Conservation (phyloP, 2,113 vertebrate genomes). For the Paratilapia polleni region DNA sequence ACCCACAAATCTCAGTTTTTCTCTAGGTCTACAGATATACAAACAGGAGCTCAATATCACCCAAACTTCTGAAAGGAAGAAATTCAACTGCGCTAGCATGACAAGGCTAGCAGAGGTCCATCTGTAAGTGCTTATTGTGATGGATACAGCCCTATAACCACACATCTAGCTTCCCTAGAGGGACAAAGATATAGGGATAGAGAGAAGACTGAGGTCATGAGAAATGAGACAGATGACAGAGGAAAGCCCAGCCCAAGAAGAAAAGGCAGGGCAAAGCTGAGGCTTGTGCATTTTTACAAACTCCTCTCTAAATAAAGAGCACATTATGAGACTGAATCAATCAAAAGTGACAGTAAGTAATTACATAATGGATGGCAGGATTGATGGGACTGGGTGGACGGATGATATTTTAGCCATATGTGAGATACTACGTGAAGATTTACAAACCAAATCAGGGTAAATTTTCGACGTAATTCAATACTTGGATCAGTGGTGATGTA, state of each 20-base stretch:
- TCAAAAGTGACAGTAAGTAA: slow-evolving; percentile 17
- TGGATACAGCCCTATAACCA: slow-evolving; percentile 69
- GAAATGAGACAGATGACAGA: slow-evolving; percentile 75
- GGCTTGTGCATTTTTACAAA: slow-evolving; percentile 26
- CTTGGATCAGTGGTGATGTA: not conserved
- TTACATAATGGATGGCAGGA: not conserved
- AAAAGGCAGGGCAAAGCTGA: slow-evolving; percentile 15
- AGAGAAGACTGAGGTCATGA: slow-evolving; percentile 66
- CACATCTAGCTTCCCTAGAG: slow-evolving; percentile 51
- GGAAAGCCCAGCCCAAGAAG: slow-evolving; percentile 42
- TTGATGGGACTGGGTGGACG: not conserved
- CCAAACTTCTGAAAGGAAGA: slow-evolving; percentile 23
- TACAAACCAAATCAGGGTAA: not conserved
- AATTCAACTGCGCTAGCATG: slow-evolving; percentile 32
- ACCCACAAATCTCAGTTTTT: not conserved
- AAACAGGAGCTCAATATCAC: not conserved
- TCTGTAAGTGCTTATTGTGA: slow-evolving; percentile 78
- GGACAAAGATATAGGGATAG: slow-evolving; percentile 58
- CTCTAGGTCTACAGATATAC: not conserved
- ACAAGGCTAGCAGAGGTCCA: slow-evolving; percentile 61
- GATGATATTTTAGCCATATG: not conserved
- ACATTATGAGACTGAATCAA: slow-evolving; percentile 21
- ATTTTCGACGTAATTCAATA: not conserved
- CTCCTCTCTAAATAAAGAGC: slow-evolving; percentile 20
- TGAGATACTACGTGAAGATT: not conserved